Evolutionary conservation across 1,140 invertebrate species (phyloP).

Genomic region (Asobara japonica): DNA sequence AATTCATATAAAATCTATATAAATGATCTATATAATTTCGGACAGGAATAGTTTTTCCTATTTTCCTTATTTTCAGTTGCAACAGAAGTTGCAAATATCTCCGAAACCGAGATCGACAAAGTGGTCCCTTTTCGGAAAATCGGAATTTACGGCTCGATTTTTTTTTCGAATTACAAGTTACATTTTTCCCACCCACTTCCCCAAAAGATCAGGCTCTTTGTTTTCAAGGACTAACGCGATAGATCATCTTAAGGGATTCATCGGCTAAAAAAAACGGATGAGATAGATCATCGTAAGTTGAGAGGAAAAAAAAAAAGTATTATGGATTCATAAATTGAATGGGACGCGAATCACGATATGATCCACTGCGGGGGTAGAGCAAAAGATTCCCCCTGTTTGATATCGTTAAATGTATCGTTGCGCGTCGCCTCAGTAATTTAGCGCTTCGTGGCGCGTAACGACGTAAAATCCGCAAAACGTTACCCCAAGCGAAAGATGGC

Average conservation of each 20-base stretch:
- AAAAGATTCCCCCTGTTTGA: not conserved
- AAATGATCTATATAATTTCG: too few species aligned
- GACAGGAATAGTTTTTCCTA: too few species aligned
- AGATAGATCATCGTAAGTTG: not conserved
- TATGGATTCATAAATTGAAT: conserved; percentile 24
- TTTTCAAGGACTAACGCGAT: not conserved
- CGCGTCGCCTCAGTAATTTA: conserved; percentile 22
- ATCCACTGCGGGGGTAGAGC: not conserved
- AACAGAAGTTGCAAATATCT: too few species aligned
- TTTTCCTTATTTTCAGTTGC: not conserved
- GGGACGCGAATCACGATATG: conserved; percentile 25
- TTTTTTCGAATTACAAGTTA: not conserved
- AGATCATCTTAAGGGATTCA: conserved; percentile 3
- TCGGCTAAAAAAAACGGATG: conserved; percentile 16
- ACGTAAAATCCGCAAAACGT: conserved; percentile 4
- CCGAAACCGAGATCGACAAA: too few species aligned
- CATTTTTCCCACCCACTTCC: not conserved
- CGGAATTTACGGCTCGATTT: not conserved
- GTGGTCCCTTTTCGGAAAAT: too few species aligned
- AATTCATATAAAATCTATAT: too few species aligned
- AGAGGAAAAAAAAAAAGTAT: not conserved
- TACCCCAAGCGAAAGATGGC: conserved; percentile 21
- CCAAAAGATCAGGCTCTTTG: conserved; percentile 1
- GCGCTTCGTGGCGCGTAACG: conserved; percentile 24
- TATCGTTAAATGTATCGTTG: conserved; percentile 19